Evolutionary conservation across 2,888 invertebrate genomes (phyloP), one percentile per base, ranked within the genome.

Genomic region (Parapristionchus giblindavisi): DNA sequence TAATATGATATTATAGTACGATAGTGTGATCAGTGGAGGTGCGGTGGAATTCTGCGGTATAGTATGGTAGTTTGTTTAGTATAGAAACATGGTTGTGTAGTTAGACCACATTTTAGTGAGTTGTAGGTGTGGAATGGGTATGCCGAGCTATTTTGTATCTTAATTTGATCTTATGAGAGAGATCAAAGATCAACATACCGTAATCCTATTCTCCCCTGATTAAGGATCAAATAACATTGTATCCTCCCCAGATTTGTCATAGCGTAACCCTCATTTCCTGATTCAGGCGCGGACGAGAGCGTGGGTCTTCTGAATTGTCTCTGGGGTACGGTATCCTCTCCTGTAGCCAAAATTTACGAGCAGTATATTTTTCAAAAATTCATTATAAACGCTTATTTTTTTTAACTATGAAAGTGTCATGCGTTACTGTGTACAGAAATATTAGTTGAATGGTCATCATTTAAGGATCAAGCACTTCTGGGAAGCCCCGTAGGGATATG

Each of bases 241-340:
- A 17, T 14, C 56, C 2, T 29, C 56, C 2, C 11, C 24, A 52
- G n/a, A n/a, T 52, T 21, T 8, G 6, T 11, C n/a, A n/a, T n/a
- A n/a, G n/a, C n/a, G n/a, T n/a, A n/a, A n/a, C 8, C 1, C 27
- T 14, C 6, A 27, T n/a, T 32, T 6, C 3, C 17, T 66, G 43
- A 8, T 34, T 3, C 66, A 82, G 82, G 80, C 1, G 70, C 60
- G 34, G 70, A 75, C 24, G 78, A 80, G 58, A 60, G 77, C 14
- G 70, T 71, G 11, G 81, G 84, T n/a, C 73, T 84, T 43, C 80
- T 84, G 48, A 78, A 81, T 40, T 78, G 83, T 3, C 51, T 84
- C 34, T 77, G 83, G 77, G 83, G 81, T 38, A 79, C 81, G 24
- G 83, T 84, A 32, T 75, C 78, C 72, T 56, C 78, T 52, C 74